Percentiles rank a stretch among this genome's conserved stretches.
Evolutionary conservation across 2,888 invertebrate species (phyloP).

Genomic region (Eledona agricola): DNA sequence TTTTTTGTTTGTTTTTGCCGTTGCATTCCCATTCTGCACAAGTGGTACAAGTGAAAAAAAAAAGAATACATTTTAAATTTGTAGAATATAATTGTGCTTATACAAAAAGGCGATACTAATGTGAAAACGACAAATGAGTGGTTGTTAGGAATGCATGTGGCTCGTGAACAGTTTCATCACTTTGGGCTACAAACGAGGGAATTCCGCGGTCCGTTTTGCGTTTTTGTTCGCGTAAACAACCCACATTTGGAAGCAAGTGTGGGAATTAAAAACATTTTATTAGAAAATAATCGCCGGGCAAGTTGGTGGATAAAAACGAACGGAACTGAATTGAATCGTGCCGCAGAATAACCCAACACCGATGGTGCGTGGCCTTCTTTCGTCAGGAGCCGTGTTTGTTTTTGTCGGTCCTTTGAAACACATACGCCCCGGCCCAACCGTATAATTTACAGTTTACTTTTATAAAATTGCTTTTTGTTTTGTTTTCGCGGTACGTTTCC

Average conservation of each 20-base stretch:
- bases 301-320: slow-evolving; percentile 1
- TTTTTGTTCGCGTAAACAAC: slow-evolving; percentile 12
- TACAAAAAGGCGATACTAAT: no score
- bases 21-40: no score
- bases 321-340: slow-evolving; percentile 5
- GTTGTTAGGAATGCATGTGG: no score
- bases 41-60: no score
- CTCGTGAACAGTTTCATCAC: no score
- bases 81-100: no score
- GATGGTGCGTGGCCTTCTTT: no score
- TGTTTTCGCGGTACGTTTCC: no score
- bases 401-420: slow-evolving; percentile 1
- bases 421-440: slow-evolving; percentile 8
- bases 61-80: no score
- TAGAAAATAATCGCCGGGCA: slow-evolving; percentile 13
- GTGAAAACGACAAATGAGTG: no score
- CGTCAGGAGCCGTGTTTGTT: slow-evolving; percentile 10
- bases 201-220: slow-evolving; percentile 1
- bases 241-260: slow-evolving; percentile 1
- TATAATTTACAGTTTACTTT: slow-evolving; percentile 18
- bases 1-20: no score
- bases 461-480: slow-evolving; percentile 14
- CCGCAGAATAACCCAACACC: slow-evolving; percentile 6
- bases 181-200: no score
- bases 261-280: slow-evolving; percentile 17